Base-by-base conservation (phyloP, 2,888 invertebrate genomes). In the Acleris literana region DNA sequence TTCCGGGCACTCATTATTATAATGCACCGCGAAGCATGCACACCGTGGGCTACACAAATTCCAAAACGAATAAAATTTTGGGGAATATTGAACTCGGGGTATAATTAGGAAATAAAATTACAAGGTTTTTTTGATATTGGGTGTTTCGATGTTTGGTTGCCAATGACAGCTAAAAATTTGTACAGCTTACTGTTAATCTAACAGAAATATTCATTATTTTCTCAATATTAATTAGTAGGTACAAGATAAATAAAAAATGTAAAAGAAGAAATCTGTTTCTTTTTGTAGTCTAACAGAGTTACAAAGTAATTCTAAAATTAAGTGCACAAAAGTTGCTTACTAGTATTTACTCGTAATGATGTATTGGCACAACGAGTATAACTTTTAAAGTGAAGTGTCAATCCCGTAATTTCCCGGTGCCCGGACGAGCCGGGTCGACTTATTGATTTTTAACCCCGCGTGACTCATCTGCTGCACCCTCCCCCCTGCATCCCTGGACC, bases 371-470 rank as follows among this genome's bases (percentile, higher is more conserved):
- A 4, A 39, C 13, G 39, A 39, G 9, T 9, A 33, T 33, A 33
- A 33, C 33, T 7, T 13, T 39, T 46, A 46, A 57, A 63, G 33
- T 59, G 49, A 56, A 53, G 66, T 64, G 66, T 56, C 68, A 70
- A 69, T 70, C 56, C 60, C 64, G 70, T 69, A 63, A 61, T 69
- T 71, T 64, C 61, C 63, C 70, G 57, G 59, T 64, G 61, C 69
- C 64, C 55, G 63, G 65, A 68, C 68, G 63, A 65, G 70, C 70
- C 72, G 72, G 75, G 69, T 71, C 71, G 74, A 74, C 84, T 87
- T 92, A 92, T 92, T 91, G 92, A 92, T 92, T 92, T 80, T 80
- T 81, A 85, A 83, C 84, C 84, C 84, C 72, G 78, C 78, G 83
- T 91, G 90, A 91, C 83, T 92, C 90, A 90, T 87, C 86, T 83